Percentiles rank a stretch among this genome's conserved stretches.
Conservation (phyloP, 2,888 invertebrate species). For the Portevinia maculata region DNA sequence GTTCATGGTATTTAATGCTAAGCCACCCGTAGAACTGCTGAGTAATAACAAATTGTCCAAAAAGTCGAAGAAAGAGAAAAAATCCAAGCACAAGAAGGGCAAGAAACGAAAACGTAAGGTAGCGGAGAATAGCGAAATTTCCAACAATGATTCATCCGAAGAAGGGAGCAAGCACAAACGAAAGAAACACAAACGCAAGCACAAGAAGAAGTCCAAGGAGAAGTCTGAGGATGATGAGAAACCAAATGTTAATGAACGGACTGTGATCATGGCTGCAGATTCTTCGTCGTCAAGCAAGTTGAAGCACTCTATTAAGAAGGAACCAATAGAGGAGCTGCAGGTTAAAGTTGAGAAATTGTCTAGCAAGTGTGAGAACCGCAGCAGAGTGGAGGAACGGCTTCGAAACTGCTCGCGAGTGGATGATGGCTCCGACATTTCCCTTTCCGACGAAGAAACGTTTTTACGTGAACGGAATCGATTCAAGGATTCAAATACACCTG, state of each 20-base stretch:
- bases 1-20: slow-evolving; percentile 87
- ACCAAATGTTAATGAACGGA: slow-evolving; percentile 4
- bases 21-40: slow-evolving; percentile 85
- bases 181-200: slow-evolving; percentile 80
- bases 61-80: slow-evolving; percentile 80
- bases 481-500: slow-evolving; percentile 65
- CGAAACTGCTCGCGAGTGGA: slow-evolving; percentile 46
- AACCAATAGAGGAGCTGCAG: slow-evolving; percentile 29
- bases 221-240: slow-evolving; percentile 10
- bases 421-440: slow-evolving; percentile 79
- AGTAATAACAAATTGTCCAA: slow-evolving; percentile 82
- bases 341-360: slow-evolving; percentile 31
- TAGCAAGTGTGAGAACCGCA: slow-evolving; percentile 36
- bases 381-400: slow-evolving; percentile 38
- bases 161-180: slow-evolving; percentile 77
- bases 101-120: slow-evolving; percentile 76
- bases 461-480: slow-evolving; percentile 75
- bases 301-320: slow-evolving; percentile 31
- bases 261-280: slow-evolving; percentile 62
- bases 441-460: slow-evolving; percentile 82
- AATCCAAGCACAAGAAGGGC: slow-evolving; percentile 81
- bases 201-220: slow-evolving; percentile 76
- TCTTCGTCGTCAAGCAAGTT: slow-evolving; percentile 47
- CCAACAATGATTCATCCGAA: slow-evolving; percentile 47
- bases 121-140: slow-evolving; percentile 24